Evolutionary conservation across 2,797 vertebrate species (phyloP), one percentile per base, ranked within the genome.

Genomic region (Leptodactylus fallax): DNA sequence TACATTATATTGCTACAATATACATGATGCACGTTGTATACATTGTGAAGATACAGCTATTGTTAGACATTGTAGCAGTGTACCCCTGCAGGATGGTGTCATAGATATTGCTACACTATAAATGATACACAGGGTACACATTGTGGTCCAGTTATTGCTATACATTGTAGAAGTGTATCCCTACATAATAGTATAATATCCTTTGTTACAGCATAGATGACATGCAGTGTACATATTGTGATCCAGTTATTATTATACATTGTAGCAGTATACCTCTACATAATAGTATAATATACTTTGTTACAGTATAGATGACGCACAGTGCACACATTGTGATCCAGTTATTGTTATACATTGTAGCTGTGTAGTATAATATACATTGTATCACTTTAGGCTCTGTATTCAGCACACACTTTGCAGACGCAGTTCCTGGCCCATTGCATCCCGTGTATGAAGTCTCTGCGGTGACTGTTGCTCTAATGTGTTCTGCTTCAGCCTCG

Each of bases 401-500:
- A 23, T 16, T 65, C 61, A 0, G 19, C 58, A 61, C 17, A 56
- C 56, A 53, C 21, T 25, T 25, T 78, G n/a, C 23, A 23, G 53
- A 17, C 36, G 11, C 9, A 16, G 13, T 56, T 79, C 77, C 27
- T 58, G 53, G 77, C 45, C 69, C 69, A 72, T 72, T 45, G 27
- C 16, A 45, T 45, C 69, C 69, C 0, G 25, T 72, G 16, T 45
- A 36, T 72, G 69, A 45, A 19, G 36, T 58, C 77, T 79, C 51
- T 58, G 77, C 77, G 16, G 69, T 79, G 61, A 65, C 61, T 23
- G 23, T 58, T 27, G 7, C 53, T 79, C 77, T 79, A 63, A 81
- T 81, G 79, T 19, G 61, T 81, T 81, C 79, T 47, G 58, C 58
- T 19, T 47, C 21, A 16, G 79, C 58, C 79, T 81, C 19, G 13